Percentiles rank a stretch among this genome's conserved stretches.
phyloP scores from a whole-genome alignment of 1,140 invertebrate species.

The Atta texana region DNA sequence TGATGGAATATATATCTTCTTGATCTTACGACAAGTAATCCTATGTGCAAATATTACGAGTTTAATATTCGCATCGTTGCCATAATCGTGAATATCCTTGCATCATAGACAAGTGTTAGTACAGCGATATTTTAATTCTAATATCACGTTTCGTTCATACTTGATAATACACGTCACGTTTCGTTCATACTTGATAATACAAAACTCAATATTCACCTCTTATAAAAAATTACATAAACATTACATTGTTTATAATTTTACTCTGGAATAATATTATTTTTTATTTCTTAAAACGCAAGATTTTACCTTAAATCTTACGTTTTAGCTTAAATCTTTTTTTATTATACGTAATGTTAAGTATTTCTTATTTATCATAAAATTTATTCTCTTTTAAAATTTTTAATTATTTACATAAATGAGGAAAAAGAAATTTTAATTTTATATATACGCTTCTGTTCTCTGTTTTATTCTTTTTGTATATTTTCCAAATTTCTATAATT shows the following conservation, averaged over 20 bases:
- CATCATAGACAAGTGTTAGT: slow-evolving; percentile 6
- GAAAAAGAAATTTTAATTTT: background rate
- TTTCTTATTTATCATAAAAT: background rate
- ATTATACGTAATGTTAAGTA: background rate
- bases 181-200: background rate
- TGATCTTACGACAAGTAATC: slow-evolving; percentile 16
- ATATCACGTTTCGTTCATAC: background rate
- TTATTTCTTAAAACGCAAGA: background rate
- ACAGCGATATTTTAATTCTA: slow-evolving; percentile 2
- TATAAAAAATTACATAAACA: background rate
- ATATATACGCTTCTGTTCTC: background rate
- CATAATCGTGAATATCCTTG: background rate
- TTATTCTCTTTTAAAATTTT: background rate
- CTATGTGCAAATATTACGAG: background rate
- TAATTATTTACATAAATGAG: slow-evolving; percentile 1
- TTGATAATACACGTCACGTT: background rate
- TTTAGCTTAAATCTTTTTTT: background rate
- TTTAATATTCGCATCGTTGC: slow-evolving; percentile 3
- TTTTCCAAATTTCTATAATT: background rate
- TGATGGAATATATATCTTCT: background rate
- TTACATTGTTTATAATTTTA: background rate
- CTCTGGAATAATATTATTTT: background rate
- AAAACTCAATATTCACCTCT: background rate
- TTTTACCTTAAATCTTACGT: background rate
- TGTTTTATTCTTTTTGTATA: background rate